These are phyloP conservation scores for Homarus americanus DNA, from an alignment of 1,140 invertebrate genomes.

Conservation along the genomic window DNA sequence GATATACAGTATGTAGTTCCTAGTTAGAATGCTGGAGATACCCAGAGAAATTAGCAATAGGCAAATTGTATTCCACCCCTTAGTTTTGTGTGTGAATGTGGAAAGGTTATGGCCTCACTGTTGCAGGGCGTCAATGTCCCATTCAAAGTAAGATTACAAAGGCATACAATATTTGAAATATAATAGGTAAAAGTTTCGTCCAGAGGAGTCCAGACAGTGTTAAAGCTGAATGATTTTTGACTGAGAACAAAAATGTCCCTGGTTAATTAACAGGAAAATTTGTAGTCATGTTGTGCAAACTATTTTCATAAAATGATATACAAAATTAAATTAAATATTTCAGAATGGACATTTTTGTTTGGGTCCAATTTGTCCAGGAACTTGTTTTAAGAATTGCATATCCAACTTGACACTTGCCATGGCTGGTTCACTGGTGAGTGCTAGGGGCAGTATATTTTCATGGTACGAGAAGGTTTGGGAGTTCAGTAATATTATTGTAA, in stretches of 20 bases:
- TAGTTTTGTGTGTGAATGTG: not conserved
- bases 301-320: not conserved
- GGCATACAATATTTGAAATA: not conserved
- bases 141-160: not conserved
- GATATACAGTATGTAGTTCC: too few species aligned
- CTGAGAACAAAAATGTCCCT: not conserved
- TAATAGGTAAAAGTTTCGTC: not conserved
- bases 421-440: not conserved
- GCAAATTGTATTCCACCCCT: not conserved
- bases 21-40: too few species aligned
- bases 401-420: not conserved
- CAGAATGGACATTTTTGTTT: not conserved
- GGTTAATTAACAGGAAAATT: not conserved
- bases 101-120: not conserved
- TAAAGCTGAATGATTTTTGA: not conserved
- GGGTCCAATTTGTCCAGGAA: not conserved
- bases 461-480: not conserved
- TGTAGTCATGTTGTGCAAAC: too few species aligned
- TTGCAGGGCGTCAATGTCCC: not conserved
- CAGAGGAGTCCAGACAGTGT: not conserved
- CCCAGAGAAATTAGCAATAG: too few species aligned
- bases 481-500: not conserved
- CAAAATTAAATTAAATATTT: not conserved
- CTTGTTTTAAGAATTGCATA: not conserved
- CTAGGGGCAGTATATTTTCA: not conserved